A percentile compares a stretch with the other conserved stretches of the same genome.
These are phyloP conservation scores for Bergia sp. DNA, from an alignment of 92 coral and sea anemone species.

Conservation along the genomic window DNA sequence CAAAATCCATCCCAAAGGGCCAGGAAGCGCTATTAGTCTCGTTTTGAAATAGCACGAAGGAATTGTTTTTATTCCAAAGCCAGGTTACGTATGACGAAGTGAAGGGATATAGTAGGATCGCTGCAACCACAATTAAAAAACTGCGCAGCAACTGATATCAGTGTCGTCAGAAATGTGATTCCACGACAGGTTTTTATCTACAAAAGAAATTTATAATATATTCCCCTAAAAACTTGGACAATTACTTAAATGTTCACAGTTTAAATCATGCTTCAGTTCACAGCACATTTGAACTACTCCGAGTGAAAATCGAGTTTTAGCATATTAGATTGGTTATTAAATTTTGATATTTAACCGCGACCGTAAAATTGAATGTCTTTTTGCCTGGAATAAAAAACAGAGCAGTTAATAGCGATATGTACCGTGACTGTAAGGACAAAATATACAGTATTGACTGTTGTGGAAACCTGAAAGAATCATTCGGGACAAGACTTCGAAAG, in stretches of 20 bases:
- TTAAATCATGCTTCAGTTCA: too few species aligned
- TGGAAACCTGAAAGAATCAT: too few species aligned
- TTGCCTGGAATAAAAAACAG: not conserved
- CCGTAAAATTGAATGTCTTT: not conserved
- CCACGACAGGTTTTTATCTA: not conserved
- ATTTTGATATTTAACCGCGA: not conserved
- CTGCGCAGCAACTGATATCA: not conserved
- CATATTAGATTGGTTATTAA: not conserved
- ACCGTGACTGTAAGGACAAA: not conserved
- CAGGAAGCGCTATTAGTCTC: not conserved
- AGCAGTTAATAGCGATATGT: not conserved
- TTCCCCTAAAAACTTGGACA: not conserved
- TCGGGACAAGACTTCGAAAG: too few species aligned
- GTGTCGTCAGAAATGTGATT: not conserved
- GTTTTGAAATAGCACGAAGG: not conserved
- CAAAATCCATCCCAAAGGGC: not conserved
- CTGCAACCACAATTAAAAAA: too few species aligned
- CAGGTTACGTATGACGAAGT: too few species aligned
- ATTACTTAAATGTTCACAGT: too few species aligned
- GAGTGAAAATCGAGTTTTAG: not conserved
- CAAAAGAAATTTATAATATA: too few species aligned
- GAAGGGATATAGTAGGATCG: too few species aligned
- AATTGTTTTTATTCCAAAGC: not conserved
- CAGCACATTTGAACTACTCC: not conserved
- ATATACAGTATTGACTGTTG: too few species aligned